Base-by-base conservation (phyloP, 2,888 invertebrate genomes). In the Danaus chrysippus region DNA sequence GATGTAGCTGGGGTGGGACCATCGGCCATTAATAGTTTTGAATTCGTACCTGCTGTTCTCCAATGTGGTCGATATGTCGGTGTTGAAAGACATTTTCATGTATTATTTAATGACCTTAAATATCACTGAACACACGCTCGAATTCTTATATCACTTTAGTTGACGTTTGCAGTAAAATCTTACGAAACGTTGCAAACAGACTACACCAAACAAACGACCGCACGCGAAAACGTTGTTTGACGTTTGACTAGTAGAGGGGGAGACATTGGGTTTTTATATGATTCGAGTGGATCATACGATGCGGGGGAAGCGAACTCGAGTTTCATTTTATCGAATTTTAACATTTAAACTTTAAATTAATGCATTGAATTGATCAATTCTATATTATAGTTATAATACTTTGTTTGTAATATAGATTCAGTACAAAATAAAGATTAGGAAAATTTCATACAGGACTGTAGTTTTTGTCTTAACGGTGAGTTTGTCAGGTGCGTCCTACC, bases 1-100 rank as follows among this genome's bases (percentile, higher is more conserved):
- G 49, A 58, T 64, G 46, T 42, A 59, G 42, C 52, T 15, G 43
- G 44, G 53, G 53, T 61, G 54, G 58, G 57, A 41, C 58, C 58
- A 60, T 59, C 59, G 59, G 64, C 64, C 66, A 67, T 64, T 62
- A 57, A 58, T 12, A n/a, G 58, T 54, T 56, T 61, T 60, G 42
- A 70, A 68, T 78, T 70, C 83, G 73, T 88, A 92, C 91, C 91
- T 92, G 91, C 91, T 91, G 76, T 85, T 91, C 78, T 92, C 91
- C 89, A 92, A 81, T 76, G 86, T 91, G 58, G 83, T 82, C 59
- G 91, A 90, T 73, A 91, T 84, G 69, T 91, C 90, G 67, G 87
- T 89, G 81, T 90, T 88, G 85, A 88, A 90, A 84, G 90, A 83
- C 90, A 90, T 90, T 78, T 87, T 88, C 86, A 82, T 71, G 87